Evolutionary conservation across 2,113 vertebrate species (phyloP).

Genomic region (Bettongia penicillata): DNA sequence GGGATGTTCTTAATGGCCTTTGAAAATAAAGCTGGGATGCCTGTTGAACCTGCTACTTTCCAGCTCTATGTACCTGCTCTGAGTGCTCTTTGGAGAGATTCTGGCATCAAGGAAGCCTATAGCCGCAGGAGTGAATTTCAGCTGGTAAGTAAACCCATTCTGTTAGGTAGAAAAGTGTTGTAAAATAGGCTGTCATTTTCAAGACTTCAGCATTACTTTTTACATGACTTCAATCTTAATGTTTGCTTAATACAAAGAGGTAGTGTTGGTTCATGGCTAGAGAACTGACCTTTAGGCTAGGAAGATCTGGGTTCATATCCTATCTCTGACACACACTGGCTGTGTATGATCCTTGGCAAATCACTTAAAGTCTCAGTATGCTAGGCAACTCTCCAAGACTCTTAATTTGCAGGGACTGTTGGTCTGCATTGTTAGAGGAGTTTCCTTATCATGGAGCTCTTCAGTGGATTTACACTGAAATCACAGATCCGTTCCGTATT

Average conservation of each 20-base stretch:
- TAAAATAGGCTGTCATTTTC: neutral
- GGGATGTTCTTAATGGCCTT: slow-evolving; percentile 98
- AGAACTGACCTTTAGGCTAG: neutral
- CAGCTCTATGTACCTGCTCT: slow-evolving; percentile 95
- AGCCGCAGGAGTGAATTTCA: slow-evolving; percentile 95
- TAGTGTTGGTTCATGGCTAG: neutral
- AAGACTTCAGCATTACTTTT: accelerated
- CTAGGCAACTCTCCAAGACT: neutral
- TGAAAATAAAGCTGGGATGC: slow-evolving; percentile 91
- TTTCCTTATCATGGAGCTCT: neutral
- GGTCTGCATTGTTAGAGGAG: neutral
- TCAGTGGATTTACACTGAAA: too few species aligned
- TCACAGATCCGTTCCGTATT: neutral
- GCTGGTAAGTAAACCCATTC: slow-evolving; percentile 88
- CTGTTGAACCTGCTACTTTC: slow-evolving; percentile 94
- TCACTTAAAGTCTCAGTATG: neutral
- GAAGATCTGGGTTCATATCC: neutral
- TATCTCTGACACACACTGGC: neutral
- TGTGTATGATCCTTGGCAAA: neutral
- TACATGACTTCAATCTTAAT: neutral
- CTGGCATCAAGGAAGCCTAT: slow-evolving; percentile 93
- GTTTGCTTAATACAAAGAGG: neutral
- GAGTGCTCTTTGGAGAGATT: slow-evolving; percentile 91
- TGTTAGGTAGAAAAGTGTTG: neutral
- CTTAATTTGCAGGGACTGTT: neutral